These are phyloP conservation scores for Melanerpes formicivorus DNA, from an alignment of 2,113 vertebrate species.

Conservation along the genomic window DNA sequence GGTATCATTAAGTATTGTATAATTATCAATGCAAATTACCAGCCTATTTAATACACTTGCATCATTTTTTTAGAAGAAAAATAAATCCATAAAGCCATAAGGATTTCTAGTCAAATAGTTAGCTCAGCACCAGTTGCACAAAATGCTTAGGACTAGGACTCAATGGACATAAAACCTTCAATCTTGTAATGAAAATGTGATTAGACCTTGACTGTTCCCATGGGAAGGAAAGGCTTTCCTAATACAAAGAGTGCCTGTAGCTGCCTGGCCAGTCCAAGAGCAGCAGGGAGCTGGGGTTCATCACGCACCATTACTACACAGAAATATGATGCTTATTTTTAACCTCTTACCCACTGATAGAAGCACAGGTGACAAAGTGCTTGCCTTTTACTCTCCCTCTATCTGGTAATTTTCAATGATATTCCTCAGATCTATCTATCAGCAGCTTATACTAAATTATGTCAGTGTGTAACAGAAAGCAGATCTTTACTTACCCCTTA, in stretches of 20 bases:
- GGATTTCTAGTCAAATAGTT: not conserved
- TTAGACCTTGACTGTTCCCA: constrained; percentile 38
- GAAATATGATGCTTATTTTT: not conserved
- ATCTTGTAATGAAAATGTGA: constrained; percentile 45
- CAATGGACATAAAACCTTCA: constrained; percentile 28
- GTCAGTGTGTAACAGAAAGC: not conserved
- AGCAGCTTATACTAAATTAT: not conserved
- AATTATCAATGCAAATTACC: not conserved
- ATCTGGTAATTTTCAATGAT: not conserved
- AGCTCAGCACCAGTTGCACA: not conserved
- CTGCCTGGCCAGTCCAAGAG: not conserved
- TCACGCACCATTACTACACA: not conserved
- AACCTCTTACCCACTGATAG: not conserved
- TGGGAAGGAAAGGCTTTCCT: constrained; percentile 19
- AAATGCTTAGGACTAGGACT: constrained; percentile 1
- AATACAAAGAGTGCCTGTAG: not conserved
- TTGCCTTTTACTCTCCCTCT: not conserved
- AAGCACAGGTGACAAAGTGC: not conserved
- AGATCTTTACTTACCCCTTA: not conserved
- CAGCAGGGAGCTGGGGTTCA: not conserved
- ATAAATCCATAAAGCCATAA: not conserved
- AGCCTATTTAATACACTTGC: not conserved
- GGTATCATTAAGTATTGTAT: not conserved
- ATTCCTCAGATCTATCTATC: not conserved
- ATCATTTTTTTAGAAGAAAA: not conserved